These are phyloP conservation scores for Aricia artaxerxes DNA, from an alignment of 2,888 invertebrate species.

Conservation along the genomic window DNA sequence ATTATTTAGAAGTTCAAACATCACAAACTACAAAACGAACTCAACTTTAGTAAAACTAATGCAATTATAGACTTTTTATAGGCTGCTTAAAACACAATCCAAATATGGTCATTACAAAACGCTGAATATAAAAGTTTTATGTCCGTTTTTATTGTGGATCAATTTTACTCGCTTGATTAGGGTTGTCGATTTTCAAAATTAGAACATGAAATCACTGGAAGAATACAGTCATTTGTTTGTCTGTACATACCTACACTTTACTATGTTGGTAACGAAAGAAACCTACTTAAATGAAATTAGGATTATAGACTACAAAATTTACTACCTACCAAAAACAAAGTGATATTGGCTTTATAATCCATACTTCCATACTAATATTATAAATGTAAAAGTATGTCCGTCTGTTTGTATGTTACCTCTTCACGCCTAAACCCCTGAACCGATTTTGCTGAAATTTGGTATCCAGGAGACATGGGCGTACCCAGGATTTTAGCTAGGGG, in stretches of 20 bases:
- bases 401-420: no score
- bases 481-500: no score
- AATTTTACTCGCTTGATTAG: not conserved
- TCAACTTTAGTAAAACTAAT: not conserved
- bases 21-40: not conserved
- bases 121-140: constrained; percentile 16
- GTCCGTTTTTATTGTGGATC: not conserved
- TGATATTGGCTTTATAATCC: no score
- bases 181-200: not conserved
- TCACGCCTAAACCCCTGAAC: no score
- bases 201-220: not conserved
- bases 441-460: no score
- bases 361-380: no score
- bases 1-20: not conserved
- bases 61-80: constrained; percentile 1
- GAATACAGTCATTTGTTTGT: not conserved
- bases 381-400: not conserved
- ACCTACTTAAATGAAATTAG: not conserved
- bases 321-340: no score
- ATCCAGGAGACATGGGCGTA: no score
- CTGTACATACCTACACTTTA: no score
- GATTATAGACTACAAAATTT: not conserved
- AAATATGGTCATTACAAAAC: constrained; percentile 11
- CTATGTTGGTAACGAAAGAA: no score
- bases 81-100: constrained; percentile 2